Evolutionary conservation across 2,113 vertebrate genomes (phyloP).

Genomic region (Eurypyga helias): DNA sequence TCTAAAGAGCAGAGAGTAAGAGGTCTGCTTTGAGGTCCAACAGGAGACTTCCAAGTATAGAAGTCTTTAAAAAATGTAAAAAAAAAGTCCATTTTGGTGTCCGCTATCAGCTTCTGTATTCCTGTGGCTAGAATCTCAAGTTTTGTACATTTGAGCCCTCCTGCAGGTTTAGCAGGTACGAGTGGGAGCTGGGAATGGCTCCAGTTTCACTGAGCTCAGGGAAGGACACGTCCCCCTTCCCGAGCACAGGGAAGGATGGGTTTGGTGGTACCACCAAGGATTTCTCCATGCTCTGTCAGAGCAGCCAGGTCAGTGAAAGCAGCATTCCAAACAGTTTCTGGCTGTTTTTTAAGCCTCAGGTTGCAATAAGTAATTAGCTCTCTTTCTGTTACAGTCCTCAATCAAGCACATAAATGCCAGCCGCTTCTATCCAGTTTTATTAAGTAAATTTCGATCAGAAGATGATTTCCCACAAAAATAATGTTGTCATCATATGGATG

Average conservation of each 20-base stretch:
- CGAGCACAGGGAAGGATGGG: not conserved
- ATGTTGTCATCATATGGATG: accelerated
- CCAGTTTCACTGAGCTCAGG: not conserved
- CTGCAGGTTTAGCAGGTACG: not conserved
- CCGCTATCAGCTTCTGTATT: not conserved
- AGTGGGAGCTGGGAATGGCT: not conserved
- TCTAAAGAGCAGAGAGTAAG: slow-evolving; percentile 45
- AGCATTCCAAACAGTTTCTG: not conserved
- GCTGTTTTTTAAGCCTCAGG: not conserved
- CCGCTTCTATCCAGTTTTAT: not conserved
- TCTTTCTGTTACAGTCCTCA: not conserved
- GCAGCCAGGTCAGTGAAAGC: not conserved
- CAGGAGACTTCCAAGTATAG: slow-evolving; percentile 29
- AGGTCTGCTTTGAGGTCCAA: slow-evolving; percentile 55
- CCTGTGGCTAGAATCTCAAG: not conserved
- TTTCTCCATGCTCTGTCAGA: not conserved
- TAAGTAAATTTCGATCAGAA: not conserved
- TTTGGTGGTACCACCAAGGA: accelerated
- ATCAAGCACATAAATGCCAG: not conserved
- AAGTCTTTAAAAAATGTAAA: not conserved
- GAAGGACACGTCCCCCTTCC: not conserved
- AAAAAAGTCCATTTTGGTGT: not conserved
- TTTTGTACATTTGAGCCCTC: not conserved
- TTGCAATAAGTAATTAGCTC: not conserved
- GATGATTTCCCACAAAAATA: not conserved